Evolutionary conservation across 2,797 vertebrate species (phyloP).

Genomic region (Protosalanx chinensis): DNA sequence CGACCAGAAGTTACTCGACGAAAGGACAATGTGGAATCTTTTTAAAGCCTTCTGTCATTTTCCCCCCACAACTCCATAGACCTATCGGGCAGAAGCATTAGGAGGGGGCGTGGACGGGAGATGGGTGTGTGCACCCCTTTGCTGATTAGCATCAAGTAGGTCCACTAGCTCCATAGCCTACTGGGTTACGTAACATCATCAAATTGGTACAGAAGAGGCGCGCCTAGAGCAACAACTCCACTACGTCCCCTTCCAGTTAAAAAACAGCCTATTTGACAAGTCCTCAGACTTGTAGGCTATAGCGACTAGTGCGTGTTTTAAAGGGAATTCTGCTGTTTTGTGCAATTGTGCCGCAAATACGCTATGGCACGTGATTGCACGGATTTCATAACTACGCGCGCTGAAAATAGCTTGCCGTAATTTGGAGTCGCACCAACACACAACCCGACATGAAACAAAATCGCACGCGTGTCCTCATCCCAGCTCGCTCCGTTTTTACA

Average conservation of each 20-base stretch:
- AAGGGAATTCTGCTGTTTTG: neutral
- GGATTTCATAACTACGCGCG: neutral
- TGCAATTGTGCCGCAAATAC: neutral
- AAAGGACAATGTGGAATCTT: slow-evolving; percentile 38
- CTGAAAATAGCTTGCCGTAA: neutral
- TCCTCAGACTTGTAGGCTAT: no score
- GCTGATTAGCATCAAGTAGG: slow-evolving; percentile 1
- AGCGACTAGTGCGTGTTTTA: no score
- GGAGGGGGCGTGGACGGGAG: slow-evolving; percentile 46
- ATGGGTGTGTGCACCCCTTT: slow-evolving; percentile 1
- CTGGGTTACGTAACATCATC: slow-evolving; percentile 11
- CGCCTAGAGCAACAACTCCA: neutral
- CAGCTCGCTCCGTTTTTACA: neutral
- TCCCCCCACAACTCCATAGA: slow-evolving; percentile 48
- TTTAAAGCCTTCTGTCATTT: slow-evolving; percentile 53
- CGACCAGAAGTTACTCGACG: slow-evolving; percentile 18
- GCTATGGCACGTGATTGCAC: no score
- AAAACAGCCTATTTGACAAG: neutral
- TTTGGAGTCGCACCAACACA: neutral
- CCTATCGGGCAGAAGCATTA: slow-evolving; percentile 51
- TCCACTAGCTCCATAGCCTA: neutral
- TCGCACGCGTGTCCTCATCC: neutral
- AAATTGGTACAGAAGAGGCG: neutral
- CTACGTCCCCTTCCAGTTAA: neutral
- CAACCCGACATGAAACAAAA: neutral